Percentiles rank a stretch among this genome's conserved stretches.
Evolutionary conservation across 2,797 vertebrate species (phyloP).

Genomic region (Sardinella longiceps): DNA sequence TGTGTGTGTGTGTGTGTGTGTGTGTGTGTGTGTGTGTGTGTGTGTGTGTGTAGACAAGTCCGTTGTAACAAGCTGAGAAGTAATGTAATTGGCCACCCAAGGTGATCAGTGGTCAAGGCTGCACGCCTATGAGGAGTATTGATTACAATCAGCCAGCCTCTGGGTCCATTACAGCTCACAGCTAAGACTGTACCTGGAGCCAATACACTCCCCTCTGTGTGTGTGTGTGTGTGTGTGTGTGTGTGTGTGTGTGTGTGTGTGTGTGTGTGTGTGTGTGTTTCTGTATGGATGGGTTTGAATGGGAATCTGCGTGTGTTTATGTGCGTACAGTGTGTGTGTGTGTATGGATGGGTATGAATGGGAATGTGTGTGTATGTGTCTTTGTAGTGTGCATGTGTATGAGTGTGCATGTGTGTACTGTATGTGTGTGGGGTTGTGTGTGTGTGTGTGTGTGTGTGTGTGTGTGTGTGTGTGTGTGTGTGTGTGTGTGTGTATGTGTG

Average conservation of each 20-base stretch:
- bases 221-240: neutral
- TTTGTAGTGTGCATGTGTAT: neutral
- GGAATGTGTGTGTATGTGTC: neutral
- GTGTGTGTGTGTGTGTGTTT: neutral
- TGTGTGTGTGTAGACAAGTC: neutral
- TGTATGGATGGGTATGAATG: neutral
- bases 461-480: neutral
- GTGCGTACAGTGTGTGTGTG: no score
- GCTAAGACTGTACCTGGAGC: neutral
- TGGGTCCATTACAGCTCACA: neutral
- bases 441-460: neutral
- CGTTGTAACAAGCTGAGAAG: neutral
- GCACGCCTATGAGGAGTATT: neutral
- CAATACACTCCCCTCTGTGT: neutral
- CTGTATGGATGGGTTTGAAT: neutral
- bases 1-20: neutral
- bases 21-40: neutral
- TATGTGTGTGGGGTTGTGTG: neutral
- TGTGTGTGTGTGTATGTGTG: conserved; percentile 8
- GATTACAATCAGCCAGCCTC: neutral
- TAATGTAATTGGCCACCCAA: neutral
- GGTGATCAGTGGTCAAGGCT: conserved; percentile 6
- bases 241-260: neutral
- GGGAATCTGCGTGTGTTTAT: no score
- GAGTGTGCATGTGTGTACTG: neutral